A percentile compares a stretch with the other conserved stretches of the same genome.
Evolutionary conservation across 2,797 vertebrate genomes (phyloP).

Genomic region (Octomys mimax): DNA sequence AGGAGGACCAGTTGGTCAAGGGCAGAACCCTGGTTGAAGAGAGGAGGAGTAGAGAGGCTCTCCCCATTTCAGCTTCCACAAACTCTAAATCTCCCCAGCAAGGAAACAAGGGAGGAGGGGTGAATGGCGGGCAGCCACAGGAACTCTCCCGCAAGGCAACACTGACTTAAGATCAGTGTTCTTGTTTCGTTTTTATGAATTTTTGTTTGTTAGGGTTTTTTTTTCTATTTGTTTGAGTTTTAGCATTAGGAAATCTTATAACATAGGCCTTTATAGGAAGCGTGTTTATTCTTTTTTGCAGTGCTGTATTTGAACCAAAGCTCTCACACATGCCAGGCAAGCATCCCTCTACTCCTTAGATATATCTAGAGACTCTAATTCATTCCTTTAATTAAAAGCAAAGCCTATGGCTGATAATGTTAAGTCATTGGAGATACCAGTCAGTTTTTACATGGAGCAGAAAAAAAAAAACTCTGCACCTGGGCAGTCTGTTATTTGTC

Average conservation of each 20-base stretch:
- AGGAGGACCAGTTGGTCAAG: background rate
- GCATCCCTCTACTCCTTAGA: background rate
- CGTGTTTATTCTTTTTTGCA: background rate
- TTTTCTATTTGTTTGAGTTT: background rate
- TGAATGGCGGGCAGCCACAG: background rate
- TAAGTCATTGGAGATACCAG: background rate
- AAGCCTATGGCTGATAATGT: conserved; percentile 13
- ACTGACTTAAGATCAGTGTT: conserved; percentile 23
- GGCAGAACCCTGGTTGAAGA: background rate
- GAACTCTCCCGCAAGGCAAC: conserved; percentile 21
- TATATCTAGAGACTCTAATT: background rate
- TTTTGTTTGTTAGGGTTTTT: background rate
- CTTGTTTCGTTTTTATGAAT: background rate
- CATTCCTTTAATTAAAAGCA: conserved; percentile 48
- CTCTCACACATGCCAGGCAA: background rate
- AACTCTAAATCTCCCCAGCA: background rate
- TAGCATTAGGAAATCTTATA: conserved; percentile 2
- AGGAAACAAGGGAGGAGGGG: background rate
- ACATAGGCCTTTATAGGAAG: conserved; percentile 28
- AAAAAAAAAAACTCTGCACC: background rate
- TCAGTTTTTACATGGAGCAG: background rate
- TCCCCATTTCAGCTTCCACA: background rate
- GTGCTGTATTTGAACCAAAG: background rate
- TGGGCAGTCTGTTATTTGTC: background rate
- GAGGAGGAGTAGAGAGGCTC: background rate